phyloP scores from a whole-genome alignment of 1,140 invertebrate genomes.

The Procambarus virginalis region DNA sequence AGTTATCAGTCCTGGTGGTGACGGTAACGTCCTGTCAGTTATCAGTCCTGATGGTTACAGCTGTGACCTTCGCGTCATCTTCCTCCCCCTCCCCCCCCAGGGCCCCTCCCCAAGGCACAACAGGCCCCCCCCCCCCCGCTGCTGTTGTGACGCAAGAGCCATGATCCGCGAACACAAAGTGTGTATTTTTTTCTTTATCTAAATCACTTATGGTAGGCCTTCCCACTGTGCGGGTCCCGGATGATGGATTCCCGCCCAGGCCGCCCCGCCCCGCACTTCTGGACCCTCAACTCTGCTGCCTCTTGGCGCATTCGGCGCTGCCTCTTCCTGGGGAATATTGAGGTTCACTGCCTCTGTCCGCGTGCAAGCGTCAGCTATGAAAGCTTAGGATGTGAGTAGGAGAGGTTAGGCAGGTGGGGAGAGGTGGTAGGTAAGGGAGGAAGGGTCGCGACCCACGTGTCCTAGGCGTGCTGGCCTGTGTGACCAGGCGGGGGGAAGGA shows the following conservation, averaged over 20 bases:
- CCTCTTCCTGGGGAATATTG: too few relatives aligned
- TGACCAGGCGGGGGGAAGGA: neutral
- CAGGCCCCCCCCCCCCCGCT: slow-evolving; percentile 1
- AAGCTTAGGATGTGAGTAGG: too few relatives aligned
- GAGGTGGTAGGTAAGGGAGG: neutral
- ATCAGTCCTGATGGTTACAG: too few relatives aligned
- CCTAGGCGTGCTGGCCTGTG: slow-evolving; percentile 2
- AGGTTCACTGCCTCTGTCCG: too few relatives aligned
- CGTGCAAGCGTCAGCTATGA: too few relatives aligned
- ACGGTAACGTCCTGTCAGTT: too few relatives aligned
- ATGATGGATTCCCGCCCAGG: neutral
- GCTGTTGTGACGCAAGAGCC: slow-evolving; percentile 7
- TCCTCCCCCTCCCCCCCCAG: too few relatives aligned
- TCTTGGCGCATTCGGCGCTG: too few relatives aligned
- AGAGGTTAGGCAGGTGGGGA: too few relatives aligned
- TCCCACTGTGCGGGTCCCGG: neutral
- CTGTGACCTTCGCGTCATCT: too few relatives aligned
- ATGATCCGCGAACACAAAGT: slow-evolving; percentile 3
- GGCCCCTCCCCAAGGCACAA: too few relatives aligned
- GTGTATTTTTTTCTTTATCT: slow-evolving; percentile 27
- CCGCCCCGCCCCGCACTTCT: neutral
- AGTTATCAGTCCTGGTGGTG: too few relatives aligned
- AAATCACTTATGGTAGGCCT: slow-evolving; percentile 22
- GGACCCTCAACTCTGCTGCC: neutral
- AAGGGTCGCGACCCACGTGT: neutral